A percentile compares a stretch with the other conserved stretches of the same genome.
phyloP scores from a whole-genome alignment of 2,888 invertebrate species.

The Netelia fuscicornis region DNA sequence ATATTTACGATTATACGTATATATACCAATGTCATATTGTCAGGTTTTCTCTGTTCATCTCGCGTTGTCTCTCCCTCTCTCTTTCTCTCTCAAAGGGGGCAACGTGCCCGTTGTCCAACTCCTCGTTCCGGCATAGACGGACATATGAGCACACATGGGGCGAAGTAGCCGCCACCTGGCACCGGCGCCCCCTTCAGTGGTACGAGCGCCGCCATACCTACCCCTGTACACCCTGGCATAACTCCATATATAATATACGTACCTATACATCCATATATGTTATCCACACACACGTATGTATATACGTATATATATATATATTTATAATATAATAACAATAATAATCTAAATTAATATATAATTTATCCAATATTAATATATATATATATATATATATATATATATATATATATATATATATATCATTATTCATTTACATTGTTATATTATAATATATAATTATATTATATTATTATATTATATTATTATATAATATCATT shows the following conservation, averaged over 20 bases:
- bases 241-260: constrained; percentile 55
- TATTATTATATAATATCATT: too few species aligned
- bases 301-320: neutral
- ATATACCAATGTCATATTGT: constrained; percentile 29
- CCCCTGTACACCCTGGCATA: constrained; percentile 57
- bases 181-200: constrained; percentile 70
- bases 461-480: too few species aligned
- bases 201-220: constrained; percentile 53
- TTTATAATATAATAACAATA: neutral
- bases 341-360: too few species aligned
- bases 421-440: too few species aligned
- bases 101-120: constrained; percentile 56
- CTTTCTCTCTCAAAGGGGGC: constrained; percentile 37
- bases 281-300: constrained; percentile 21
- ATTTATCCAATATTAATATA: too few species aligned
- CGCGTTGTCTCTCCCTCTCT: constrained; percentile 26
- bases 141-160: constrained; percentile 79
- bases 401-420: too few species aligned
- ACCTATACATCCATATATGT: constrained; percentile 28
- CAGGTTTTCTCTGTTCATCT: constrained; percentile 24
- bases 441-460: too few species aligned
- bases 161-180: constrained; percentile 82
- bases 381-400: too few species aligned
- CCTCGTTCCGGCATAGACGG: constrained; percentile 61
- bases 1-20: constrained; percentile 9